Conservation (phyloP, 2,113 vertebrate genomes). For the Glaucidium brasilianum region DNA sequence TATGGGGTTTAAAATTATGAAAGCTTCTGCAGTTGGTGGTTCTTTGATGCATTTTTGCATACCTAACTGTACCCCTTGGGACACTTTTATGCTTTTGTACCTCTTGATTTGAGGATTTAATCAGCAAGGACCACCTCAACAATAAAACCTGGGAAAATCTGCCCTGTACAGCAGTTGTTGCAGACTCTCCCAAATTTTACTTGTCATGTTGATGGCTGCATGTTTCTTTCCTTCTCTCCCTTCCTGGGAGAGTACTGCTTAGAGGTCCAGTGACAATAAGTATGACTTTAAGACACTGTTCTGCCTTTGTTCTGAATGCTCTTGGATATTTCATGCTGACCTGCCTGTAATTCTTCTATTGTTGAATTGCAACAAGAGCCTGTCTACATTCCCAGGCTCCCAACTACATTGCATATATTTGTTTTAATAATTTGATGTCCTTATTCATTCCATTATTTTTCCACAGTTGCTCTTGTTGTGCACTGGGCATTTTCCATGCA, state of each 20-base stretch:
- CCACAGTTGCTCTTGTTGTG: background rate
- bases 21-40: background rate
- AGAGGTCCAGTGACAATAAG: background rate
- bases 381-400: background rate
- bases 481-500: background rate
- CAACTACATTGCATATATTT: background rate
- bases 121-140: background rate
- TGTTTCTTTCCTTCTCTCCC: background rate
- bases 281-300: background rate
- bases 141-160: background rate
- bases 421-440: background rate
- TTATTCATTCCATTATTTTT: background rate
- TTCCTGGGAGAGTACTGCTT: background rate
- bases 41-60: background rate
- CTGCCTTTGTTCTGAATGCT: background rate
- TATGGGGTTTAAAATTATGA: background rate
- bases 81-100: background rate
- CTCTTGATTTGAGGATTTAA: background rate
- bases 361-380: background rate
- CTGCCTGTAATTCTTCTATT: background rate
- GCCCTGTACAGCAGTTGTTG: background rate
- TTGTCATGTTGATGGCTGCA: background rate
- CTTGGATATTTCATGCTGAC: background rate
- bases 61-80: background rate
- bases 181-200: background rate